Base-by-base conservation (phyloP, 2,113 vertebrate species). In the Sinosuthora webbiana region DNA sequence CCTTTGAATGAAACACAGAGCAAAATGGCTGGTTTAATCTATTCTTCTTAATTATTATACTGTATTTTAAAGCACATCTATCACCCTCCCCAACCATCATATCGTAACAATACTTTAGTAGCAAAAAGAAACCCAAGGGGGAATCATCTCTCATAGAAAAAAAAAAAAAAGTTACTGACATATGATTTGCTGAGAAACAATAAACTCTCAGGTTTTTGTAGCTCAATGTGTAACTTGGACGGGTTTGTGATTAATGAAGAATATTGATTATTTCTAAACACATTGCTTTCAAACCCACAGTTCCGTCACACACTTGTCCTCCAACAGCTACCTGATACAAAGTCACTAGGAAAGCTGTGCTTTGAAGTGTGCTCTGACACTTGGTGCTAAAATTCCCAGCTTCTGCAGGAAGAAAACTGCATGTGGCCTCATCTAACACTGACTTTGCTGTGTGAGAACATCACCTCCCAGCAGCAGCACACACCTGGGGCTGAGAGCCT, bases 361-460 rank as follows among this genome's bases (percentile, higher is more conserved):
- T 87, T 85, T 62, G 65, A 80, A 62, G 60, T 55, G 7, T 44
- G 30, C 49, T 41, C 30, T 75, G 94, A 47, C 6, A 5, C n/a
- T 62, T 57, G 83, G 20, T 53, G 80, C 37, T 90, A 75, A 22
- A 28, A 65, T 76, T 77, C 30, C 49, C 77, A 89, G 62, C 28
- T 50, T 35, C 41, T 80, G 73, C 33, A 35, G 21, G 44, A 53
- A 33, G 80, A 25, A 25, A 80, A 55, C 35, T 49, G 64, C 35
- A 11, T 0, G 35, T 44, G 6, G 41, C 47, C 75, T n/a, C 67
- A 53, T 8, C 63, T 5, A 52, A 68, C 1, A 0, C 30, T 2
- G 2, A 3, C 55, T 44, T 7, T 19, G 50, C 45, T 39, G 79
- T 0, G 1, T 25, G 30, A 69, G 39, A 88, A 45, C 41, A 62